phyloP scores from a whole-genome alignment of 2,113 vertebrate genomes.

The Sphaerodactylus townsendi region DNA sequence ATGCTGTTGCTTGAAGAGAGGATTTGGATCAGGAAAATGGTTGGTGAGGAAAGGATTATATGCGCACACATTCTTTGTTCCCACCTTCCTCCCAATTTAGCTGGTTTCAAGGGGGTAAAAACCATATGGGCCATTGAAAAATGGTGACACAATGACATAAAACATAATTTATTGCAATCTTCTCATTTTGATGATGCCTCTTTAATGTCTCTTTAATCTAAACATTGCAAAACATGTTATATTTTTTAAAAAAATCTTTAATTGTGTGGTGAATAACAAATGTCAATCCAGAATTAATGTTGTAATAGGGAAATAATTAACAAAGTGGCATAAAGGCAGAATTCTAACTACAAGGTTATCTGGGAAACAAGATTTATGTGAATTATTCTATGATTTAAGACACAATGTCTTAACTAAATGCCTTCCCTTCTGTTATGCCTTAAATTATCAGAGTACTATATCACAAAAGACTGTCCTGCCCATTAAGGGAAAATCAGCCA shows the following conservation, averaged over 20 bases:
- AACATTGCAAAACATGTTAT: not conserved
- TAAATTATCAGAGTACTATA: constrained; percentile 42
- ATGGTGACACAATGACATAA: too few species aligned
- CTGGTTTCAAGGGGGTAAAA: too few species aligned
- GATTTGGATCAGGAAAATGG: not conserved
- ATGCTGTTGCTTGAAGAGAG: not conserved
- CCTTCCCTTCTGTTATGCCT: constrained; percentile 52
- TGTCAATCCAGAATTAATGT: constrained; percentile 36
- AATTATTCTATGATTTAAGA: constrained; percentile 51
- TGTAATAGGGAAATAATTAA: constrained; percentile 44
- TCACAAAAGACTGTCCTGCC: too few species aligned
- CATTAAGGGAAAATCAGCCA: too few species aligned
- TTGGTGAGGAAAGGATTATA: not conserved
- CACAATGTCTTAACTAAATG: constrained; percentile 60
- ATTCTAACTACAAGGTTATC: constrained; percentile 34
- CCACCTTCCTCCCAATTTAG: too few species aligned
- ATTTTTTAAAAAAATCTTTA: not conserved
- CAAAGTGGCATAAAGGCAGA: constrained; percentile 56
- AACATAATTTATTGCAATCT: not conserved
- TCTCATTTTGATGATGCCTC: constrained; percentile 11
- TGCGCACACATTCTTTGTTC: not conserved
- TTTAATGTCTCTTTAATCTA: not conserved
- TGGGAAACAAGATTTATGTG: constrained; percentile 48
- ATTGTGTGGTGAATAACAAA: constrained; percentile 23
- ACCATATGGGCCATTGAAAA: too few species aligned